Conservation (phyloP, 1,140 invertebrate species). For the Temnothorax nylanderi region DNA sequence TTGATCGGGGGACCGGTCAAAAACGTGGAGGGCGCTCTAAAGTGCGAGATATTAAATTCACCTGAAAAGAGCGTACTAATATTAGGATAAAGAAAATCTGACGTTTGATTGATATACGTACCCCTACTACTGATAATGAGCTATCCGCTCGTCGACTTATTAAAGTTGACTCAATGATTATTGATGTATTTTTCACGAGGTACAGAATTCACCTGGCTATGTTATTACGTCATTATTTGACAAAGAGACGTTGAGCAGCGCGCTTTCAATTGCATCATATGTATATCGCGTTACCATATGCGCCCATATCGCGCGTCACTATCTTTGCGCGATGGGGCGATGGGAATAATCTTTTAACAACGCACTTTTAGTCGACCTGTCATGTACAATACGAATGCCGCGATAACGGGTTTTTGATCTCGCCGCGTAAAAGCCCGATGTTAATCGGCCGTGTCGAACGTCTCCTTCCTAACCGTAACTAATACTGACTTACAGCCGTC, state of each 20-base stretch:
- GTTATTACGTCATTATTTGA: constrained; percentile 25
- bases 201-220: neutral
- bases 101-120: constrained; percentile 47
- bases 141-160: neutral
- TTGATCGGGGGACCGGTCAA: constrained; percentile 42
- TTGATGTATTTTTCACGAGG: constrained; percentile 23
- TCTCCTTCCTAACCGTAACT: constrained; percentile 14
- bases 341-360: constrained; percentile 31
- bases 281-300: neutral
- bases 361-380: constrained; percentile 33
- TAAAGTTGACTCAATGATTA: constrained; percentile 34
- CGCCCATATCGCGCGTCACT: neutral
- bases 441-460: constrained; percentile 55
- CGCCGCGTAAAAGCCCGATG: constrained; percentile 38
- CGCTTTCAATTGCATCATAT: neutral
- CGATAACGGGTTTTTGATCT: constrained; percentile 64
- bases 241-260: neutral
- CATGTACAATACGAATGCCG: constrained; percentile 4
- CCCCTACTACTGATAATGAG: neutral
- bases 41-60: constrained; percentile 50
- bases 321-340: neutral
- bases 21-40: neutral
- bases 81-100: constrained; percentile 26
- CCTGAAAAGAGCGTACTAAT: constrained; percentile 8
- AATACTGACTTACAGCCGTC: constrained; percentile 43